Evolutionary conservation across 2,113 vertebrate genomes (phyloP), one percentile per base, ranked within the genome.

Genomic region (Equus przewalskii): DNA sequence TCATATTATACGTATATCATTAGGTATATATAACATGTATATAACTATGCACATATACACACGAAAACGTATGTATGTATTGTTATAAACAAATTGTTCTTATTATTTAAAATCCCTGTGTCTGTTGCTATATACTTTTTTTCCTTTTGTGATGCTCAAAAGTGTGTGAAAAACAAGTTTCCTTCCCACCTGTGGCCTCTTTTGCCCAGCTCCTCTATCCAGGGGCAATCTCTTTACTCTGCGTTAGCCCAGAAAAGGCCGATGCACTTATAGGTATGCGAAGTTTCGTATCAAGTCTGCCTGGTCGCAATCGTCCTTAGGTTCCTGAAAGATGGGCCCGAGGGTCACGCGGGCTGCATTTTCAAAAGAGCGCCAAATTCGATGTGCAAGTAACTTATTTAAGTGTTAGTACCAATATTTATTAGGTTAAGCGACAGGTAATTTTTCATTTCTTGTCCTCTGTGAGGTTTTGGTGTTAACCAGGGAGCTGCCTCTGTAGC

Each of bases 301-400:
- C 72, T 1, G 2, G n/a, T 0, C 4, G 75, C 62, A 1, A 9
- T 44, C 3, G 19, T 1, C 22, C 64, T 44, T 6, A 15, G 7
- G n/a, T 22, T 81, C 36, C 51, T 13, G 36, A 18, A 56, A 8
- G 14, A 44, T 24, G 6, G 10, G 9, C n/a, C 0, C 6, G 70
- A 78, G 13, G 70, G 46, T 9, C 58, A 44, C 49, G 11, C 1
- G 49, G 19, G 54, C 28, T 46, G 28, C 0, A 3, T 24, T 15
- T 33, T 33, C 13, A 46, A 19, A 56, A 86, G 21, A 58, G 7
- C 3, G 16, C 21, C 21, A 22, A 65, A 51, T 64, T 75, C 19
- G 67, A 46, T 36, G 14, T n/a, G 56, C 13, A 19, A 46, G 58
- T 10, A 22, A n/a, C 44, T 44, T 24, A 36, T 1, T 18, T 14